Evolutionary conservation across 2,113 vertebrate genomes (phyloP), one percentile per base, ranked within the genome.

Genomic region (Gracilinanus agilis): DNA sequence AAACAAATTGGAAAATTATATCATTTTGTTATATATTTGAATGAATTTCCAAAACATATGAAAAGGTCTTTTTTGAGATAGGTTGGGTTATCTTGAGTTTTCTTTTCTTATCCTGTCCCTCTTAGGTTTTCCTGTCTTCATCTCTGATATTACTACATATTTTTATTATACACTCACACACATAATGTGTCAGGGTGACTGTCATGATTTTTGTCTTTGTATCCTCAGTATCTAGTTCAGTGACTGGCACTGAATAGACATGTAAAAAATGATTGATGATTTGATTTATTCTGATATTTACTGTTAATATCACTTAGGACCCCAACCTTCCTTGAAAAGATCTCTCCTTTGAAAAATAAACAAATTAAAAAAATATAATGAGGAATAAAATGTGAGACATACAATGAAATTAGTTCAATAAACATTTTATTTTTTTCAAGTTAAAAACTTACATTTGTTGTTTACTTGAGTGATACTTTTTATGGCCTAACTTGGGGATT

Each of bases 11-110:
- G 91, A 93, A 96, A 93, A 90, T 95, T 53, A 94, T 96, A 96
- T 97, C 61, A 95, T 96, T 96, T 96, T 97, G 90, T 95, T 97
- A 91, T 96, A 91, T 94, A 95, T 90, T 61, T 94, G 90, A 93
- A 92, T 94, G 83, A 95, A 95, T 91, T 95, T 94, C 9, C 58
- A 58, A 44, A 34, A 55, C 53, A 95, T 11, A 95, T 93, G 91
- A 1, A 94, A 92, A 49, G 58, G 53, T 44, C 91, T 89, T 96
- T 88, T 91, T 90, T n/a, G 24, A 83, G 93, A 24, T 56, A 95
- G 88, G 8, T 29, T 90, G 7, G 8, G 13, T 6, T 24, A 23
- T 92, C 24, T 92, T 44, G 23, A 53, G 91, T 9, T 44, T 2
- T 94, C 23, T 88, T 90, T 40, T 89, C 40, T n/a, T n/a, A 55